Percentiles rank a stretch among this genome's conserved stretches.
phyloP scores from a whole-genome alignment of 2,797 vertebrate species.

The Sebastolobus altivelis region DNA sequence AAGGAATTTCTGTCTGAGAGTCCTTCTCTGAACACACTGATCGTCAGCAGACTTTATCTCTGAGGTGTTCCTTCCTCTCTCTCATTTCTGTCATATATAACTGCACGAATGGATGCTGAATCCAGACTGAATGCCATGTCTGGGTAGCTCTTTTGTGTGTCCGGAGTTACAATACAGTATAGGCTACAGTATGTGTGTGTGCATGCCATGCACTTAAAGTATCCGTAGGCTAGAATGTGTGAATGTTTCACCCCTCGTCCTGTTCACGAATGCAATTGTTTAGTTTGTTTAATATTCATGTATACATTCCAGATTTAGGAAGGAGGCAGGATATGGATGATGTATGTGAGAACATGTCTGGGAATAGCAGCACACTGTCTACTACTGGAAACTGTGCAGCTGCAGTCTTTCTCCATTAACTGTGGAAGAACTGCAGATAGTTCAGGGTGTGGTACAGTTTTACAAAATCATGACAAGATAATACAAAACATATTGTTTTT shows the following conservation, averaged over 20 bases:
- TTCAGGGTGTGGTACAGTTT: conserved; percentile 17
- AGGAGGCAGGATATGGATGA: conserved; percentile 39
- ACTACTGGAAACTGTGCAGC: conserved; percentile 23
- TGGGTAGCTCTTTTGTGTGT: conserved; percentile 1
- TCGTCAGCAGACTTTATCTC: conserved; percentile 17
- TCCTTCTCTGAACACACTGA: conserved; percentile 9
- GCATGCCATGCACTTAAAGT: not conserved
- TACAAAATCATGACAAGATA: not conserved
- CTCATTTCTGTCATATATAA: not conserved
- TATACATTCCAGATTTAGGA: conserved; percentile 48
- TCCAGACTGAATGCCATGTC: conserved; percentile 1
- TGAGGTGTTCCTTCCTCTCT: conserved; percentile 18
- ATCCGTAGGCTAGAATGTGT: conserved; percentile 22
- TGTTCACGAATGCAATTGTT: conserved; percentile 33
- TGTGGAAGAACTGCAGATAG: not conserved
- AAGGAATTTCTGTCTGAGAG: conserved; percentile 37
- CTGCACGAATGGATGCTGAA: conserved; percentile 2
- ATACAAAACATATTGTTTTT: conserved; percentile 16
- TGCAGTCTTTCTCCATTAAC: conserved; percentile 6
- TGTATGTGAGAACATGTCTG: conserved; percentile 37
- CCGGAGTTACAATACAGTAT: not conserved
- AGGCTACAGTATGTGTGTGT: not conserved
- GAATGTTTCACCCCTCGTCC: conserved; percentile 19
- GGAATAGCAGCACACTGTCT: conserved; percentile 16
- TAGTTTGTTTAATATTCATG: conserved; percentile 42